These are phyloP conservation scores for Drosophila nigricruria DNA, from an alignment of 2,888 invertebrate species.

Conservation along the genomic window DNA sequence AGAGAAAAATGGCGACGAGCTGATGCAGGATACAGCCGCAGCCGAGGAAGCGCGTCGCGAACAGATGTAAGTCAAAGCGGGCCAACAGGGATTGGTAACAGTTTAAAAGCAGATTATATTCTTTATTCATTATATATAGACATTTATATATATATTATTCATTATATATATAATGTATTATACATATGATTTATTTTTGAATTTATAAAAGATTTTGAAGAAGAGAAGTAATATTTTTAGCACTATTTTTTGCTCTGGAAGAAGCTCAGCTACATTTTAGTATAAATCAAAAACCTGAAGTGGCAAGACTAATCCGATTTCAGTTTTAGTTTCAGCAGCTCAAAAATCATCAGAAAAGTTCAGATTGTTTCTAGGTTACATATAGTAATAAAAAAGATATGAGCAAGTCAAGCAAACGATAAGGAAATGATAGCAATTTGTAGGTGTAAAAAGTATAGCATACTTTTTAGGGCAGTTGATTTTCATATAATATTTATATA, in stretches of 20 bases:
- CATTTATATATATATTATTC: too few relatives aligned
- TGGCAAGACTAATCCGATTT: not conserved
- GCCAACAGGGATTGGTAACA: not conserved
- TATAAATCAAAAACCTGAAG: not conserved
- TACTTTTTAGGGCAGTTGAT: conserved; percentile 9
- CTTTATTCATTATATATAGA: too few relatives aligned
- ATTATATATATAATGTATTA: too few relatives aligned
- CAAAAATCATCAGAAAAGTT: not conserved
- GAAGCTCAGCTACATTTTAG: not conserved
- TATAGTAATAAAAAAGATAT: not conserved
- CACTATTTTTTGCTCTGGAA: too few relatives aligned
- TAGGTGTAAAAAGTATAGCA: not conserved
- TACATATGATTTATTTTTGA: not conserved
- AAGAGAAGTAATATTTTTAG: too few relatives aligned
- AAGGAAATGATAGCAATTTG: not conserved
- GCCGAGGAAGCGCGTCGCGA: conserved; percentile 82
- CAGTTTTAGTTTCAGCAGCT: not conserved
- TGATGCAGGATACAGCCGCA: conserved; percentile 79
- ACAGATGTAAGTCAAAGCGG: conserved; percentile 69
- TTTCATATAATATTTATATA: not conserved
- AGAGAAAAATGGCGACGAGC: conserved; percentile 82
- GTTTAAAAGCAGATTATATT: not conserved
- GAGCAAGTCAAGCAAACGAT: not conserved
- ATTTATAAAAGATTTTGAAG: too few relatives aligned
- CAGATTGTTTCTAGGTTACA: not conserved